A percentile compares a stretch with the other conserved stretches of the same genome.
These are phyloP conservation scores for Gasterosteus aculeatus DNA, from an alignment of 2,113 vertebrate species.

Conservation along the genomic window DNA sequence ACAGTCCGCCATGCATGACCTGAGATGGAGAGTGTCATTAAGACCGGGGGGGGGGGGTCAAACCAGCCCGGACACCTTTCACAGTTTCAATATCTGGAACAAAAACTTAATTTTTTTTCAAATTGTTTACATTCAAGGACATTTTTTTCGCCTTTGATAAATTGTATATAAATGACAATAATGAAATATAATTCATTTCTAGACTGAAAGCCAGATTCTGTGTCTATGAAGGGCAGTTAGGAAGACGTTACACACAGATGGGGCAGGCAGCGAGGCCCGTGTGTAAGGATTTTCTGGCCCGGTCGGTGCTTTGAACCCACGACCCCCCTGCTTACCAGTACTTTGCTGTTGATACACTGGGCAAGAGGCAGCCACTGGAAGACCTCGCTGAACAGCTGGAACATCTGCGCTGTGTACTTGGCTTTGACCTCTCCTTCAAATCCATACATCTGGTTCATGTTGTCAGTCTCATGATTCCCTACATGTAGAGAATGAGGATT, in stretches of 20 bases:
- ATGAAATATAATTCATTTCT: not conserved
- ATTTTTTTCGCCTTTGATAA: too few relatives aligned
- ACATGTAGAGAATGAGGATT: not conserved
- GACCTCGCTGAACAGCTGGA: slow-evolving; percentile 94
- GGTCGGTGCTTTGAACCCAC: not conserved
- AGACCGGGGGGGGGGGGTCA: too few relatives aligned
- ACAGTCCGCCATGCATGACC: slow-evolving; percentile 96
- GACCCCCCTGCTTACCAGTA: slow-evolving; percentile 83
- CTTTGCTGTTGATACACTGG: slow-evolving; percentile 92
- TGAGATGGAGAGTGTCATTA: slow-evolving; percentile 52
- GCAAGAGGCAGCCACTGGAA: slow-evolving; percentile 96
- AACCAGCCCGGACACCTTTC: too few relatives aligned
- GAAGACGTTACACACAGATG: not conserved
- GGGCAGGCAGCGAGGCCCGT: not conserved
- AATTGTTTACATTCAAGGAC: too few relatives aligned
- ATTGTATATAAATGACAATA: too few relatives aligned
- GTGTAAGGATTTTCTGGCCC: not conserved
- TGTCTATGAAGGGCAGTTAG: not conserved
- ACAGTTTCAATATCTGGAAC: too few relatives aligned
- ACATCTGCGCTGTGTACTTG: slow-evolving; percentile 97
- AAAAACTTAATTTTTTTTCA: too few relatives aligned
- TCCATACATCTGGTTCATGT: slow-evolving; percentile 98
- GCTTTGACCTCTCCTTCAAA: slow-evolving; percentile 96
- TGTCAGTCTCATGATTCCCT: slow-evolving; percentile 98
- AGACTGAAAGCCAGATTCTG: not conserved